Evolutionary conservation across 2,888 invertebrate genomes (phyloP).

Genomic region (Ormyrus pomaceus): DNA sequence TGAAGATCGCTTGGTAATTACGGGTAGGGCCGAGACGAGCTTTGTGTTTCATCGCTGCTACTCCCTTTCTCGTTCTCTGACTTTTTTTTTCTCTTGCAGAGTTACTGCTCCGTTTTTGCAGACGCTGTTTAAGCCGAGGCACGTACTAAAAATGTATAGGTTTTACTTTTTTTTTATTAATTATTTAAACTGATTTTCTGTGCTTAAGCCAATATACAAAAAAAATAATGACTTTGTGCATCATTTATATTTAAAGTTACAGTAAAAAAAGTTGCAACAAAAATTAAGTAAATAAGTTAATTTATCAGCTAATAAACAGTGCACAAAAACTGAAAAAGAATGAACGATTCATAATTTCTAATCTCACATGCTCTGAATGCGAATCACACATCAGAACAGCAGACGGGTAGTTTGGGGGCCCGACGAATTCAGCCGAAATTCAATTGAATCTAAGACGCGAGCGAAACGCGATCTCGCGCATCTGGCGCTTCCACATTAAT

Average conservation of each 20-base stretch:
- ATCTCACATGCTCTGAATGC: no score
- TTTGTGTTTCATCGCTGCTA: conserved; percentile 32
- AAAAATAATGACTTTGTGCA: no score
- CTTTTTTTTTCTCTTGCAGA: not conserved
- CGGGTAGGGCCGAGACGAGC: conserved; percentile 36
- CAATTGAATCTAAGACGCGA: conserved; percentile 2
- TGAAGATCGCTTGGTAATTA: conserved; percentile 55
- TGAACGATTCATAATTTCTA: no score
- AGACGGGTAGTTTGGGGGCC: not conserved
- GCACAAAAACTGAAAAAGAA: no score
- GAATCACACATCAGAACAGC: no score
- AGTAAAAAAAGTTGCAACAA: no score
- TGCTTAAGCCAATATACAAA: no score
- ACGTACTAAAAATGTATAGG: not conserved
- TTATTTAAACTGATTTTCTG: no score
- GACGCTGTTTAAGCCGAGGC: not conserved
- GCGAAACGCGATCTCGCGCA: conserved; percentile 37
- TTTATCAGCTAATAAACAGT: no score
- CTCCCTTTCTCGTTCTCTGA: not conserved
- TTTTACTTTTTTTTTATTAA: no score
- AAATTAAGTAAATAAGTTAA: no score
- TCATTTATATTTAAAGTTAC: no score
- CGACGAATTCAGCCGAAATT: not conserved
- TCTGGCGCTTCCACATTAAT: conserved; percentile 41
- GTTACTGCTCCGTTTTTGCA: conserved; percentile 23